Conservation (phyloP, 2,113 vertebrate genomes). For the Synchiropus splendidus region DNA sequence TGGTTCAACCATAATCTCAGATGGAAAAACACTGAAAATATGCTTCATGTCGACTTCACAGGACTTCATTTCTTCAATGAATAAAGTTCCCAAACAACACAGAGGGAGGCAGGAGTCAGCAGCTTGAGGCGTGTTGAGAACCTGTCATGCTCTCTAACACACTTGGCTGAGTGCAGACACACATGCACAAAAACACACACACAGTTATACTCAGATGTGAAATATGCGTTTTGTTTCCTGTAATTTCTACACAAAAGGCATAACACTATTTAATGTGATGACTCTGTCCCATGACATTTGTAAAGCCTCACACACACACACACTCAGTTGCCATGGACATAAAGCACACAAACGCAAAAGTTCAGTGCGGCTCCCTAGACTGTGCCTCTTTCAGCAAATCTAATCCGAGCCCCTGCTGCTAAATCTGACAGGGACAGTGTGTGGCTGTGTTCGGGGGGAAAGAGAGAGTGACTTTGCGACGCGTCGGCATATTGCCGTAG, state of each 20-base stretch:
- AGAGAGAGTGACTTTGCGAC: too few species aligned
- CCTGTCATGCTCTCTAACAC: slow-evolving; percentile 23
- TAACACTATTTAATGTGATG: too few species aligned
- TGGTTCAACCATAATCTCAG: too few species aligned
- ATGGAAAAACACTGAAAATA: too few species aligned
- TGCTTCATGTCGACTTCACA: slow-evolving; percentile 1
- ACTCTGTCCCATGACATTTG: too few species aligned
- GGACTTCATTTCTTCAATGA: slow-evolving; percentile 8
- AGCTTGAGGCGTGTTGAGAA: slow-evolving; percentile 15
- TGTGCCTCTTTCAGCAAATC: slow-evolving; percentile 14
- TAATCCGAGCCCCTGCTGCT: slow-evolving; percentile 46
- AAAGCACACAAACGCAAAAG: slow-evolving; percentile 3
- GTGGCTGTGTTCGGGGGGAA: slow-evolving; percentile 9
- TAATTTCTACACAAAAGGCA: too few species aligned
- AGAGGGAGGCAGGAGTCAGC: slow-evolving; percentile 12
- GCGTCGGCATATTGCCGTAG: neutral
- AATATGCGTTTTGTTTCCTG: too few species aligned
- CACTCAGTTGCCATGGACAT: too few species aligned
- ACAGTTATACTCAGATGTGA: neutral
- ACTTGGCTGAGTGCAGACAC: slow-evolving; percentile 7
- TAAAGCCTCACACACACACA: too few species aligned
- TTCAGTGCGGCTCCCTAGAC: slow-evolving; percentile 5
- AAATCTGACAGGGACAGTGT: slow-evolving; percentile 40
- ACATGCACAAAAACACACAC: slow-evolving; percentile 2
- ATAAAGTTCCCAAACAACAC: slow-evolving; percentile 8